Evolutionary conservation across 2,888 invertebrate species (phyloP), one percentile per base, ranked within the genome.

Genomic region (Nephrotoma guestfalica): DNA sequence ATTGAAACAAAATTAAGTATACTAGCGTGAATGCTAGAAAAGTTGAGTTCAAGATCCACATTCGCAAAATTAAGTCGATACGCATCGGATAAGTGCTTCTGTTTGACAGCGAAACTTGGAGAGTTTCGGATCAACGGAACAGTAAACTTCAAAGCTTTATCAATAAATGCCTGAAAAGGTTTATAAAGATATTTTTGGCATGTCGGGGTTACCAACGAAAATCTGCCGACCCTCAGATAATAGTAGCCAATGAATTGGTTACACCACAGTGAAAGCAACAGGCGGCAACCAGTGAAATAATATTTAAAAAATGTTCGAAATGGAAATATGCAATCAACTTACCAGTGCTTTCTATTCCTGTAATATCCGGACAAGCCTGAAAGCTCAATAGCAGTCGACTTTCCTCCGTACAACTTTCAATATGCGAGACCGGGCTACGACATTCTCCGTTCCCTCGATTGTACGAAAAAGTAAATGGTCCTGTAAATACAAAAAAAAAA

Each of bases 321-420:
- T 41, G 5, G 71, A 47, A 18, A 71, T 15, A 2, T 15, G n/a
- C 7, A 71, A n/a, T 71, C 11, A 43, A 88, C 92, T 92, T 92
- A 97, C 97, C 96, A 89, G 97, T 96, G 91, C 97, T 97, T 90
- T 98, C 98, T 0, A 97, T 96, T 86, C 96, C 97, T 88, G 95
- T 94, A 6, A 98, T 96, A 91, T 98, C 97, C 15, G 97, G 97
- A 91, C 98, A 98, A 6, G 97, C 97, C 91, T 98, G 97, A 92
- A 97, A 98, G 91, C 96, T 96, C 90, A 98, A 95, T 88, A 98
- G 93, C 86, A 98, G 93, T 88, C 96, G 94, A 88, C 97, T 97
- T 90, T 97, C 96, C 91, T 98, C 97, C 0, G 98, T 98, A 92
- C 98, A 98, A 89, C 97, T 96, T 91, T 98, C 98, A 89, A 98